These are phyloP conservation scores for Intellagama lesueurii DNA, from an alignment of 2,797 vertebrate species.

Conservation along the genomic window DNA sequence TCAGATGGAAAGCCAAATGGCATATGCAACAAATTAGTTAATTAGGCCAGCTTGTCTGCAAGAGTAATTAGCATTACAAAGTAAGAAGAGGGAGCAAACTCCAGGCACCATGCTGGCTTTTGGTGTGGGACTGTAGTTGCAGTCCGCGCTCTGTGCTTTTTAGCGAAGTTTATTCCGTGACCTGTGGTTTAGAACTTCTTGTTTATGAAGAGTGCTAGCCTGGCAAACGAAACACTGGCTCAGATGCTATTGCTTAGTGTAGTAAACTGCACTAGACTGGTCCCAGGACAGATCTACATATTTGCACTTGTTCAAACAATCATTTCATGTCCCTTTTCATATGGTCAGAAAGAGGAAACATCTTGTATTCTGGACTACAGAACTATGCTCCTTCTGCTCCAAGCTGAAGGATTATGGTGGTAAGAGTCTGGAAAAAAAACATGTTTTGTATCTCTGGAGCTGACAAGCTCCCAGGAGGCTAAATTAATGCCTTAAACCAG, in stretches of 20 bases:
- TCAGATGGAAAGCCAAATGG: slow-evolving; percentile 40
- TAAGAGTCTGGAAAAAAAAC: no score
- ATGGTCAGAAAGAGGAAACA: no score
- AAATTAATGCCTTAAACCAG: background rate
- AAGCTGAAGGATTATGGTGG: no score
- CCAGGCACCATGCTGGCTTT: background rate
- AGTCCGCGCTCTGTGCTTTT: background rate
- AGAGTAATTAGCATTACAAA: slow-evolving; percentile 29
- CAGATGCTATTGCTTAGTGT: background rate
- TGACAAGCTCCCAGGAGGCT: background rate
- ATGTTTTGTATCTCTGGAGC: background rate
- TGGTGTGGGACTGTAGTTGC: background rate
- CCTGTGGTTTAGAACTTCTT: background rate
- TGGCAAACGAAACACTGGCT: background rate
- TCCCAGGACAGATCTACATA: background rate
- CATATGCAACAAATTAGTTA: slow-evolving; percentile 44
- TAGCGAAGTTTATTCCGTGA: background rate
- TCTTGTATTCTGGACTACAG: no score
- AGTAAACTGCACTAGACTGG: background rate
- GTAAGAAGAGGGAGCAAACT: background rate
- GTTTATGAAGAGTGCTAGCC: background rate
- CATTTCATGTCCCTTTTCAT: background rate
- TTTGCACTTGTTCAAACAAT: background rate
- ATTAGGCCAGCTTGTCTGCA: slow-evolving; percentile 35
- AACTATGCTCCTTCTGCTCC: no score